Percentiles rank a stretch among this genome's conserved stretches.
These are phyloP conservation scores for Chydorus sphaericus DNA, from an alignment of 2,888 invertebrate genomes.

Conservation along the genomic window DNA sequence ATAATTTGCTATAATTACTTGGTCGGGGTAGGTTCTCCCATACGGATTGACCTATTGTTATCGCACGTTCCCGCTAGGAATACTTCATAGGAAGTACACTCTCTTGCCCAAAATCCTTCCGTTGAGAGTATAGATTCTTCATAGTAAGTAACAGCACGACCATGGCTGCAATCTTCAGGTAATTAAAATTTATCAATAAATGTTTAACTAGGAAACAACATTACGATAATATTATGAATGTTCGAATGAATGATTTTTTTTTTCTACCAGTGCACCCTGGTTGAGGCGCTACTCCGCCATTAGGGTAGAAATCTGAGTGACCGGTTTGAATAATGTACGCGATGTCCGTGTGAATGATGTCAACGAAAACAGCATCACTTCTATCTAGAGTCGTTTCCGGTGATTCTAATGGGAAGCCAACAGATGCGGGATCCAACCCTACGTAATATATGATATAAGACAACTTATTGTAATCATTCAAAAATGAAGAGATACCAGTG, in stretches of 20 bases:
- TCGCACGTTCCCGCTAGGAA: slow-evolving; percentile 27
- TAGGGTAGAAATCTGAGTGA: slow-evolving; percentile 59
- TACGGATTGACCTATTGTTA: not conserved
- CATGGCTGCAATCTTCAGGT: slow-evolving; percentile 44
- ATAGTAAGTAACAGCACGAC: slow-evolving; percentile 44
- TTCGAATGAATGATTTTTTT: not conserved
- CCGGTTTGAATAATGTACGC: slow-evolving; percentile 46
- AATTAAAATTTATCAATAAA: not conserved
- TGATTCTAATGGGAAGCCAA: slow-evolving; percentile 38
- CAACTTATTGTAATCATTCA: not conserved
- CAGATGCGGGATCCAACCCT: slow-evolving; percentile 50
- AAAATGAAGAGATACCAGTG: slow-evolving; percentile 4
- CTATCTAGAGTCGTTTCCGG: slow-evolving; percentile 39
- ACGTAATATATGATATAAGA: not conserved
- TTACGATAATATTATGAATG: not conserved
- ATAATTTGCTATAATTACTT: too few species aligned
- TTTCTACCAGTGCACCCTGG: slow-evolving; percentile 30
- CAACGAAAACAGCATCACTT: slow-evolving; percentile 53
- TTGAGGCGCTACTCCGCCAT: slow-evolving; percentile 48
- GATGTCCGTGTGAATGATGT: slow-evolving; percentile 53
- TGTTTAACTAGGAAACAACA: not conserved
- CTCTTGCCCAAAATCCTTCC: slow-evolving; percentile 38
- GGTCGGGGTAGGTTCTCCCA: slow-evolving; percentile 8
- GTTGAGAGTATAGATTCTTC: slow-evolving; percentile 45
- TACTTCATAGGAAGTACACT: slow-evolving; percentile 40